Conservation (phyloP, 2,797 vertebrate species). For the Malurus splendens region DNA sequence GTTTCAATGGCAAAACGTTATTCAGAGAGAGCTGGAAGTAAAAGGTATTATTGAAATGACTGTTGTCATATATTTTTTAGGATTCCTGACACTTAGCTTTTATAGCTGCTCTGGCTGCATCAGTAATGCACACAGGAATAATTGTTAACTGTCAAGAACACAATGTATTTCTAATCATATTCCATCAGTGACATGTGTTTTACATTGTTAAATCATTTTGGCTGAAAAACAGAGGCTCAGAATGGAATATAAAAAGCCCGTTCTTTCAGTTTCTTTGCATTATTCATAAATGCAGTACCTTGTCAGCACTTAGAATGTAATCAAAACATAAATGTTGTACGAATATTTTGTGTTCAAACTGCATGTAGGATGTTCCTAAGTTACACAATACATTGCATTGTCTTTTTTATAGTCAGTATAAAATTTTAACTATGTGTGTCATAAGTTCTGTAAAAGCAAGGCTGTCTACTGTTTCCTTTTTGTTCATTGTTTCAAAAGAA, state of each 20-base stretch:
- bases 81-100: slow-evolving; percentile 22
- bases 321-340: slow-evolving; percentile 78
- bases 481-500: slow-evolving; percentile 36
- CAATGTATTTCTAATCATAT: slow-evolving; percentile 69
- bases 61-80: slow-evolving; percentile 14
- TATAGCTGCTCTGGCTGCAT: slow-evolving; percentile 13
- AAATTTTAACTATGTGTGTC: slow-evolving; percentile 27
- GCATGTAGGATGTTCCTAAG: slow-evolving; percentile 38
- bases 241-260: slow-evolving; percentile 60
- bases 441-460: slow-evolving; percentile 15
- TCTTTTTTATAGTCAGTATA: slow-evolving; percentile 39
- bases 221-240: slow-evolving; percentile 60
- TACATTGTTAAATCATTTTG: slow-evolving; percentile 67
- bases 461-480: slow-evolving; percentile 1
- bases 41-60: background rate
- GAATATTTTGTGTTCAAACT: slow-evolving; percentile 61
- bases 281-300: slow-evolving; percentile 71
- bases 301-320: slow-evolving; percentile 68
- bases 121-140: slow-evolving; percentile 54
- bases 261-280: slow-evolving; percentile 66
- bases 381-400: slow-evolving; percentile 28
- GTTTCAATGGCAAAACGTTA: background rate
- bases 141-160: slow-evolving; percentile 68
- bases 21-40: background rate
- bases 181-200: slow-evolving; percentile 65